A percentile compares a stretch with the other conserved stretches of the same genome.
These are phyloP conservation scores for Drosophila pruinosa DNA, from an alignment of 1,140 invertebrate genomes.

Conservation along the genomic window DNA sequence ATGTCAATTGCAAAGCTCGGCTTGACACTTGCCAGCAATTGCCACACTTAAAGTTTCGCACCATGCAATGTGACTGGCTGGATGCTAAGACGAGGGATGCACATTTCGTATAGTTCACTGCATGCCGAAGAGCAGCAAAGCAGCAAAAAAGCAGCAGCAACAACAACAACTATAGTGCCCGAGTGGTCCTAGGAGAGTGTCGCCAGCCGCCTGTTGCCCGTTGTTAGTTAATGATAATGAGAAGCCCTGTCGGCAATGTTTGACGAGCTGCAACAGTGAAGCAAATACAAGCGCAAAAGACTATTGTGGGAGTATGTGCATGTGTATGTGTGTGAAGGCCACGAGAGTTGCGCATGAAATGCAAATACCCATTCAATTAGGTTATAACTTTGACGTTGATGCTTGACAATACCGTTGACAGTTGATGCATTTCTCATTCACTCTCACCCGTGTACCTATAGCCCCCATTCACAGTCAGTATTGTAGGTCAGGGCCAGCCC, in stretches of 20 bases:
- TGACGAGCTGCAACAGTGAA: slow-evolving; percentile 26
- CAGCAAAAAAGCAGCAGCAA: slow-evolving; percentile 4
- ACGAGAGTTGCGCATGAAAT: slow-evolving; percentile 32
- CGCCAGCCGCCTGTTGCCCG: slow-evolving; percentile 12
- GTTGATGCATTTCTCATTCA: slow-evolving; percentile 1
- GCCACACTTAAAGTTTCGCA: slow-evolving; percentile 37
- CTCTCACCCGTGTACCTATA: neutral
- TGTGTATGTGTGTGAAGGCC: slow-evolving; percentile 31
- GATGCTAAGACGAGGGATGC: neutral
- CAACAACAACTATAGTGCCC: slow-evolving; percentile 21
- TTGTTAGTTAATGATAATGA: slow-evolving; percentile 26
- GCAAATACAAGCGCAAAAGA: slow-evolving; percentile 13
- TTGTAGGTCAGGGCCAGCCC: slow-evolving; percentile 60
- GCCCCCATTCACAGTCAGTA: neutral
- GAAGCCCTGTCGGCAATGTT: slow-evolving; percentile 16
- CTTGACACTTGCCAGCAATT: slow-evolving; percentile 53
- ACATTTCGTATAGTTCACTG: slow-evolving; percentile 31
- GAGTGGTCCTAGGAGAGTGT: slow-evolving; percentile 28
- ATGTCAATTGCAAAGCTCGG: slow-evolving; percentile 61
- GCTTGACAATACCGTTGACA: slow-evolving; percentile 21
- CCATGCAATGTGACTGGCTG: neutral
- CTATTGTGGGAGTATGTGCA: neutral
- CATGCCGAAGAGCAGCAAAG: slow-evolving; percentile 34
- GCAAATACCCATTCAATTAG: slow-evolving; percentile 63
- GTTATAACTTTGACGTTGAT: slow-evolving; percentile 18